Evolutionary conservation across 2,797 vertebrate genomes (phyloP).

Genomic region (Aeoliscus strigatus): DNA sequence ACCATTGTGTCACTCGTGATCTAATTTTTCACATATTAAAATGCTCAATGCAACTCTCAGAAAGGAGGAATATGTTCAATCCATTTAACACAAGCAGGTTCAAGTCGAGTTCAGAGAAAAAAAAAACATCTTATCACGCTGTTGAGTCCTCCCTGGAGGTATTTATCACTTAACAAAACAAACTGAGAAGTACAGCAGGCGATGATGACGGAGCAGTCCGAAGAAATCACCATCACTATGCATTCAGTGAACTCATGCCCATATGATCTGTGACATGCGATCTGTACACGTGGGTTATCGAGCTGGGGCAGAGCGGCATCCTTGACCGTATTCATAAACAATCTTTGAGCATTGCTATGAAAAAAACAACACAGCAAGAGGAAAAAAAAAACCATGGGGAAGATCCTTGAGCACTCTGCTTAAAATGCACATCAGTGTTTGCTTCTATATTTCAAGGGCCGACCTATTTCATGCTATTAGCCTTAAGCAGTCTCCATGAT

Average conservation of each 20-base stretch:
- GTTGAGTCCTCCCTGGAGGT: conserved; percentile 6
- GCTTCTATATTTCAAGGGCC: conserved; percentile 44
- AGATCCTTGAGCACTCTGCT: conserved; percentile 40
- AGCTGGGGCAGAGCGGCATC: conserved; percentile 26
- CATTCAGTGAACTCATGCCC: conserved; percentile 47
- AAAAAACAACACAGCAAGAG: conserved; percentile 23
- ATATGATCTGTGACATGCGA: conserved; percentile 31
- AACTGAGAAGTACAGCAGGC: conserved; percentile 6
- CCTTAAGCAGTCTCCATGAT: conserved; percentile 51
- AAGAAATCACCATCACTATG: conserved; percentile 16
- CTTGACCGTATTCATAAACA: conserved; percentile 46
- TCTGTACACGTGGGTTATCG: too few relatives aligned
- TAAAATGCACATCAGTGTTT: conserved; percentile 48
- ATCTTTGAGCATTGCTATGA: conserved; percentile 40
- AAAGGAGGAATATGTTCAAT: conserved; percentile 28
- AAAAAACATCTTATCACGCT: conserved; percentile 27
- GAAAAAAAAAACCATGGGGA: conserved; percentile 20
- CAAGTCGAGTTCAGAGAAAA: conserved; percentile 53
- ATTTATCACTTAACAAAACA: conserved; percentile 20
- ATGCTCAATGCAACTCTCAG: conserved; percentile 15
- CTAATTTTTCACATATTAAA: conserved; percentile 30
- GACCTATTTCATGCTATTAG: conserved; percentile 49
- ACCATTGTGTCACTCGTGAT: too few relatives aligned
- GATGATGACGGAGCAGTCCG: conserved; percentile 20
- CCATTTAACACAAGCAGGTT: conserved; percentile 42